Percentiles rank a stretch among this genome's conserved stretches.
Evolutionary conservation across 2,888 invertebrate genomes (phyloP).

Genomic region (Hypercompe scribonia): DNA sequence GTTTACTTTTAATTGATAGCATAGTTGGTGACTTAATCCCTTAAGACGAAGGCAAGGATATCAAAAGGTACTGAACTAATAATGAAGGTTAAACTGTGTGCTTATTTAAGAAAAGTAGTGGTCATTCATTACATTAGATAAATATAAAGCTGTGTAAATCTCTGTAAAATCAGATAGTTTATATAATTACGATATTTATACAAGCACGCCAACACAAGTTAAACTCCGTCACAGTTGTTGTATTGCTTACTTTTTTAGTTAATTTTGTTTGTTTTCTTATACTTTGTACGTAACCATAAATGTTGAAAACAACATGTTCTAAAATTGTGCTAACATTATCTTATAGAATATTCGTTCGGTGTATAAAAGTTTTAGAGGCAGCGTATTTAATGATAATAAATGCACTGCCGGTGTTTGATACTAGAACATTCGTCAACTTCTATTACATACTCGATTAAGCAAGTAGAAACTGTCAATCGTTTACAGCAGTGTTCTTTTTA

Average conservation of each 20-base stretch:
- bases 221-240: background rate
- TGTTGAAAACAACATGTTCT: background rate
- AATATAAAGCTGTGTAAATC: background rate
- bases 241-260: background rate
- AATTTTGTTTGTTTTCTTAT: background rate
- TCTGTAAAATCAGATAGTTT: background rate
- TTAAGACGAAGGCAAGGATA: background rate
- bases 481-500: slow-evolving; percentile 23
- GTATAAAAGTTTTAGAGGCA: background rate
- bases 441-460: slow-evolving; percentile 14
- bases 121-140: background rate
- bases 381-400: slow-evolving; percentile 1
- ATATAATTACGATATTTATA: background rate
- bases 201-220: background rate
- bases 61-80: background rate
- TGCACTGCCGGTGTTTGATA: background rate
- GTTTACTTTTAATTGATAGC: background rate
- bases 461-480: slow-evolving; percentile 10
- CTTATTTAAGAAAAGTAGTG: background rate
- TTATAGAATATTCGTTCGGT: background rate
- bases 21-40: background rate
- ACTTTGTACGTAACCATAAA: background rate
- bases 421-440: background rate
- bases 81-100: background rate
- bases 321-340: background rate